A percentile compares a stretch with the other conserved stretches of the same genome.
These are phyloP conservation scores for Drosophila punjabiensis DNA, from an alignment of 1,140 invertebrate species.

Conservation along the genomic window DNA sequence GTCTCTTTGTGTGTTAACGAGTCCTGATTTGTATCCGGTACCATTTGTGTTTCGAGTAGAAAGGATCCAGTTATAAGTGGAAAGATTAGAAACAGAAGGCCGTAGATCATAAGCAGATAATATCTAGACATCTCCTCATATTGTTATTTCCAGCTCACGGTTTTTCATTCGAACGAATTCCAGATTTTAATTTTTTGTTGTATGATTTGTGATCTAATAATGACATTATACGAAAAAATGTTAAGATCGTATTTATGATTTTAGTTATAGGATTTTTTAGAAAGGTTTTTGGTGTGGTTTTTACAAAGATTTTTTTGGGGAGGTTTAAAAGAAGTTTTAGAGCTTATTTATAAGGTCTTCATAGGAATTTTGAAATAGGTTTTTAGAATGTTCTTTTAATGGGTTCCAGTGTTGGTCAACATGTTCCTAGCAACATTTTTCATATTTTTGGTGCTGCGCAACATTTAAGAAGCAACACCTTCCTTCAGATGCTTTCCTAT, in stretches of 20 bases:
- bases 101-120: background rate
- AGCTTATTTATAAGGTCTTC: background rate
- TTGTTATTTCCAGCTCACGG: background rate
- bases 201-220: background rate
- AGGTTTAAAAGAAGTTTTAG: background rate
- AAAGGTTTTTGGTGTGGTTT: background rate
- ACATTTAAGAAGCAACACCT: background rate
- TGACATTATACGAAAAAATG: slow-evolving; percentile 15
- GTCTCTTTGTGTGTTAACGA: slow-evolving; percentile 10
- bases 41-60: background rate
- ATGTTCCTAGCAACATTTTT: background rate
- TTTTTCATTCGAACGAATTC: background rate
- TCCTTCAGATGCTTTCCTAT: background rate
- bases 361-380: too few relatives aligned
- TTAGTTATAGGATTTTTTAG: background rate
- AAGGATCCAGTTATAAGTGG: background rate
- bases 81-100: slow-evolving; percentile 20
- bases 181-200: background rate
- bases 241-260: background rate
- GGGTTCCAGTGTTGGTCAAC: background rate
- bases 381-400: too few relatives aligned
- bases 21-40: background rate
- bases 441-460: background rate
- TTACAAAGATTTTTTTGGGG: too few relatives aligned
- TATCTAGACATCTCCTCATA: slow-evolving; percentile 29